These are phyloP conservation scores for Aspiorhynchus laticeps DNA, from an alignment of 2,113 vertebrate genomes.

Conservation along the genomic window DNA sequence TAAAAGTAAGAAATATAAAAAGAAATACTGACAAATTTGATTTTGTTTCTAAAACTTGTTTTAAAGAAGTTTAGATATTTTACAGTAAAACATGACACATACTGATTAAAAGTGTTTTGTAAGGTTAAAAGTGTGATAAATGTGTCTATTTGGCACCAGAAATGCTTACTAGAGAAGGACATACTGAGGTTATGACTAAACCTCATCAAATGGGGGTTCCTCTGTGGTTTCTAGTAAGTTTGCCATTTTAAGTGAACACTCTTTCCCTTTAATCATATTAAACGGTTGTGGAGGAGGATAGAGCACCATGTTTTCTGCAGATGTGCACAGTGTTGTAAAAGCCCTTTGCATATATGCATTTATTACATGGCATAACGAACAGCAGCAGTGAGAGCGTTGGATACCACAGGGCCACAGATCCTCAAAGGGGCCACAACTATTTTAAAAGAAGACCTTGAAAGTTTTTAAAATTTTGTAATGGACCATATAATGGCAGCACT, in stretches of 20 bases:
- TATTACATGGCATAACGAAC: slow-evolving; percentile 3
- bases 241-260: slow-evolving; percentile 48
- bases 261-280: slow-evolving; percentile 55
- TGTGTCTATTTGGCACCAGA: slow-evolving; percentile 8
- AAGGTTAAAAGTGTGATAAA: slow-evolving; percentile 10
- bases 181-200: slow-evolving; percentile 50
- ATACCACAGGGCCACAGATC: neutral
- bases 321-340: slow-evolving; percentile 50
- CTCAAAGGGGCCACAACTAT: slow-evolving; percentile 26
- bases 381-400: neutral
- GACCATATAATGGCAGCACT: neutral
- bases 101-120: neutral
- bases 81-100: neutral
- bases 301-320: slow-evolving; percentile 54
- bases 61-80: too few relatives aligned
- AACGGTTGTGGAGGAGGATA: slow-evolving; percentile 47
- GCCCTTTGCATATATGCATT: slow-evolving; percentile 41
- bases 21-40: neutral
- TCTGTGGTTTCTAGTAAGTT: slow-evolving; percentile 43
- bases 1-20: neutral
- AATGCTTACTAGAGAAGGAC: slow-evolving; percentile 34
- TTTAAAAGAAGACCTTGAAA: slow-evolving; percentile 17
- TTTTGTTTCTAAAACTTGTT: neutral
- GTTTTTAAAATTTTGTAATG: neutral
- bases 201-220: slow-evolving; percentile 54